Conservation (phyloP, 2,797 vertebrate genomes). For the Kryptolebias ocellatus region DNA sequence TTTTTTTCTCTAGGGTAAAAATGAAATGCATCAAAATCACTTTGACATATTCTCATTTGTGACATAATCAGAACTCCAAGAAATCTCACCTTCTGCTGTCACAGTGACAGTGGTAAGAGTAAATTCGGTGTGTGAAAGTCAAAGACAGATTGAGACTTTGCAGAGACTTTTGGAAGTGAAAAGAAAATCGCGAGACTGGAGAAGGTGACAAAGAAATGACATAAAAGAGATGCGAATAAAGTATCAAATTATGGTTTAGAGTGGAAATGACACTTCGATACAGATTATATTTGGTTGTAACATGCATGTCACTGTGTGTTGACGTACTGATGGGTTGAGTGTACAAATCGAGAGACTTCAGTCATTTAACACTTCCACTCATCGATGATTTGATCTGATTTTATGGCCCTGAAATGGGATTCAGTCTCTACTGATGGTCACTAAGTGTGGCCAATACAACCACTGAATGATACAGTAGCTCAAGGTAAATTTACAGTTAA, state of each 20-base stretch:
- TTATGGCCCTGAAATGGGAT: conserved; percentile 28
- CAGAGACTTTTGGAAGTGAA: conserved; percentile 6
- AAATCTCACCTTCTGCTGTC: conserved; percentile 20
- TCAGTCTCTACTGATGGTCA: background rate
- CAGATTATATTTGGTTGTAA: background rate
- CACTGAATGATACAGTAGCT: too few relatives aligned
- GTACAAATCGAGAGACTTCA: background rate
- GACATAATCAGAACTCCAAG: background rate
- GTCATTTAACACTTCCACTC: background rate
- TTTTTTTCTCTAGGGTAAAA: background rate
- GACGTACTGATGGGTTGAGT: conserved; percentile 7
- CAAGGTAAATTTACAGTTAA: too few relatives aligned
- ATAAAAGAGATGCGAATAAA: conserved; percentile 6
- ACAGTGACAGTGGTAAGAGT: conserved; percentile 14
- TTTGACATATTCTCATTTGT: background rate
- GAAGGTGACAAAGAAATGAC: background rate
- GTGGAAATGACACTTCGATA: conserved; percentile 2
- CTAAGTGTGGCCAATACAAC: too few relatives aligned
- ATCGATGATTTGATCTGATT: background rate
- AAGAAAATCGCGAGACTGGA: conserved; percentile 21
- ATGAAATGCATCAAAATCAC: background rate
- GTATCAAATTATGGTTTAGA: background rate
- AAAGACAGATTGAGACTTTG: conserved; percentile 19
- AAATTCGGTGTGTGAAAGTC: conserved; percentile 5
- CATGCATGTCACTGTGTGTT: conserved; percentile 4